These are phyloP conservation scores for Stenichneumon culpator DNA, from an alignment of 2,888 invertebrate species.

Conservation along the genomic window DNA sequence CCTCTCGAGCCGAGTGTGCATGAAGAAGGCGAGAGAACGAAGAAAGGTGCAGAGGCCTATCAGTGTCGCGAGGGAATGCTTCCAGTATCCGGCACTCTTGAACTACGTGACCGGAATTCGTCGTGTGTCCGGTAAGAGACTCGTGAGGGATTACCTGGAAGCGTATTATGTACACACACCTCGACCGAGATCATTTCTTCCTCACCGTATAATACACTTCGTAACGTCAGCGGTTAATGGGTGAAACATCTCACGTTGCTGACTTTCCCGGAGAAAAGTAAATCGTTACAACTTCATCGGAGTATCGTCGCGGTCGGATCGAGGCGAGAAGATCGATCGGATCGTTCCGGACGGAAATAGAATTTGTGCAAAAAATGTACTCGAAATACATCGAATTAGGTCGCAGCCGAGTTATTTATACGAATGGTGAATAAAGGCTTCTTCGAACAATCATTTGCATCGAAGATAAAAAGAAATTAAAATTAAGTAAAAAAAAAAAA, in stretches of 20 bases:
- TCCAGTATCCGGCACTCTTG: conserved; percentile 74
- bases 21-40: conserved; percentile 50
- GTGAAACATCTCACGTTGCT: conserved; percentile 41
- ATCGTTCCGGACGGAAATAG: neutral
- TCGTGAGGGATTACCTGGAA: conserved; percentile 67
- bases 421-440: neutral
- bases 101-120: conserved; percentile 75
- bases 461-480: neutral
- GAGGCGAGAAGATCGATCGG: neutral
- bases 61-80: conserved; percentile 63
- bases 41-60: conserved; percentile 63
- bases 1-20: conserved; percentile 24
- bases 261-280: conserved; percentile 35
- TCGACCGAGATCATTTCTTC: conserved; percentile 51
- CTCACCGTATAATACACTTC: conserved; percentile 15
- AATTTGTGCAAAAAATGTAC: neutral
- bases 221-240: conserved; percentile 18
- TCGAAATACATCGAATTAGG: neutral
- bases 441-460: neutral
- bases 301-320: neutral
- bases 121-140: conserved; percentile 50
- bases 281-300: conserved; percentile 53
- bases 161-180: conserved; percentile 56
- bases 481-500: neutral
- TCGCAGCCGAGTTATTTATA: neutral